Evolutionary conservation across 2,888 invertebrate species (phyloP), one percentile per base, ranked within the genome.

Genomic region (Nephrotoma guestfalica): DNA sequence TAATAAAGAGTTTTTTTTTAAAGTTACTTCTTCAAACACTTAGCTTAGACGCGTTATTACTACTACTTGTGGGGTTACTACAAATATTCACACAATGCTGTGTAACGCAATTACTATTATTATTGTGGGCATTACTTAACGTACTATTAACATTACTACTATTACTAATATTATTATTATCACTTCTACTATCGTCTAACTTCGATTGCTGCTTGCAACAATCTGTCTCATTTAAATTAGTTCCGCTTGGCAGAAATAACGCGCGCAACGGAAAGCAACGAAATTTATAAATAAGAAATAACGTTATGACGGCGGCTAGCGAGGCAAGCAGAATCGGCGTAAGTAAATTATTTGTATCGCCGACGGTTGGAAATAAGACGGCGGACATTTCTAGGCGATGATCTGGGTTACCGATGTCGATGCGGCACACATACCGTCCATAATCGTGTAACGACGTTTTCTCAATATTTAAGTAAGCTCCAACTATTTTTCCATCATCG

Each of bases 401-500:
- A 87, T 91, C 91, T 57, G 90, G 89, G 86, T 88, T 88, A 86
- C 91, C 91, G 88, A 92, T 95, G 91, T 94, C 95, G 87, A 95
- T 94, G 86, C 93, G 93, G 91, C 96, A 96, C 88, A 93, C 93
- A 90, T 96, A 96, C 86, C 93, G 93, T 84, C 95, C 95, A 90
- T 94, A 95, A 92, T 96, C 95, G 88, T 93, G 93, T 41, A 92
- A 91, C 83, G 92, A 91, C 86, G 95, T 93, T 42, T 92, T 92
- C 85, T 93, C 92, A 88, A 96, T 94, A 84, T 92, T 92, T 89
- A 96, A 91, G 90, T 95, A 95, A 4, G 95, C 94, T 0, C 96
- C 96, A 89, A 95, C 93, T 84, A 95, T 95, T 90, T 95, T 94
- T 86, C 93, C 93, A 87, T 94, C 93, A 88, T 96, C 95, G 87